Evolutionary conservation across 2,888 invertebrate genomes (phyloP).

Genomic region (Octodonta nipae): DNA sequence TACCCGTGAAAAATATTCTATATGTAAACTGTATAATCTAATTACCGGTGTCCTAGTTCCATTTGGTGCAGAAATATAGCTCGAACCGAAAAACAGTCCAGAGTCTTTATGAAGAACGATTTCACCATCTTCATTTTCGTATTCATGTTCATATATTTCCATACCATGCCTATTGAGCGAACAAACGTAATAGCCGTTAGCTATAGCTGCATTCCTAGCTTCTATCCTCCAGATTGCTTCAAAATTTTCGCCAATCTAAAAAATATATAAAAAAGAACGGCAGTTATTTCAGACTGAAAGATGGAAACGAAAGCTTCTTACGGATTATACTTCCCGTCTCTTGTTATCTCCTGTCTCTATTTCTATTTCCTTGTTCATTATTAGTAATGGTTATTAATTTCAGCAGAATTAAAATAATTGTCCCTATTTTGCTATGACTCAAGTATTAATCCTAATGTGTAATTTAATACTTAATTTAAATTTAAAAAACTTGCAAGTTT

Average conservation of each 20-base stretch:
- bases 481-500: no score
- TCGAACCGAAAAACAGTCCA: slow-evolving; percentile 91
- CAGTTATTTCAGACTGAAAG: no score
- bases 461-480: no score
- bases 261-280: no score
- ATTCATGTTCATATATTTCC: slow-evolving; percentile 67
- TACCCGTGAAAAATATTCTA: not conserved
- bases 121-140: slow-evolving; percentile 69
- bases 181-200: slow-evolving; percentile 87
- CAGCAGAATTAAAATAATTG: no score
- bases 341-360: no score
- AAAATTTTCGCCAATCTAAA: slow-evolving; percentile 47
- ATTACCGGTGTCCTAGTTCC: slow-evolving; percentile 75
- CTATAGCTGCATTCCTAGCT: slow-evolving; percentile 88
- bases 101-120: slow-evolving; percentile 57
- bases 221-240: slow-evolving; percentile 93
- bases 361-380: no score
- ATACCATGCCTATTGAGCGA: slow-evolving; percentile 88
- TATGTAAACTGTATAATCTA: slow-evolving; percentile 16
- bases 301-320: no score
- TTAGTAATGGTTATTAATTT: no score
- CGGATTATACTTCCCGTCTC: no score
- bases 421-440: no score
- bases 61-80: slow-evolving; percentile 87
- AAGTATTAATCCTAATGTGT: no score